These are phyloP conservation scores for Nephrotoma appendiculata DNA, from an alignment of 2,888 invertebrate genomes.

Conservation along the genomic window DNA sequence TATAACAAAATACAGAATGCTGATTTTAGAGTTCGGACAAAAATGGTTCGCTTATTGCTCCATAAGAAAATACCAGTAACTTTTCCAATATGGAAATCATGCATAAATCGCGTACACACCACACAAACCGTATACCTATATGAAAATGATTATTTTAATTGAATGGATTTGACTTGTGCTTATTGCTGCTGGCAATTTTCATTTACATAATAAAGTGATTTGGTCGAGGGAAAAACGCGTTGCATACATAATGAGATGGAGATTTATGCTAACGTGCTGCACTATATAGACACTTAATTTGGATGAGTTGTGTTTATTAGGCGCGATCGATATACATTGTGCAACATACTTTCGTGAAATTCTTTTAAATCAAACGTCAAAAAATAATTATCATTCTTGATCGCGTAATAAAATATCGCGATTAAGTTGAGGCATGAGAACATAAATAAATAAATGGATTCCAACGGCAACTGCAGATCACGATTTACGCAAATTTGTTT, in stretches of 20 bases:
- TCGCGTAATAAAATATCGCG: not conserved
- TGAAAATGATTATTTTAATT: not conserved
- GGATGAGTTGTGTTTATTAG: not conserved
- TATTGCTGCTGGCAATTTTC: not conserved
- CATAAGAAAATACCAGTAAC: not conserved
- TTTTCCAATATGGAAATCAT: not conserved
- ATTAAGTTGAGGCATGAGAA: not conserved
- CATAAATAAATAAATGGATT: not conserved
- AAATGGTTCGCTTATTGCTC: not conserved
- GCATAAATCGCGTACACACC: not conserved
- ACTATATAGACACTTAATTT: not conserved
- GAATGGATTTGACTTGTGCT: not conserved
- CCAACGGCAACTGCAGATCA: not conserved
- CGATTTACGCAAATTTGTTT: not conserved
- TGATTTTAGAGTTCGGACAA: not conserved
- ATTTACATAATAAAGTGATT: not conserved
- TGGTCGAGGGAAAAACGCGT: not conserved
- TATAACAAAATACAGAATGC: not conserved
- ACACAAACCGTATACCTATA: not conserved
- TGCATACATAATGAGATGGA: not conserved
- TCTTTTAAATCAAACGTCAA: not conserved
- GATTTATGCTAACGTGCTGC: not conserved
- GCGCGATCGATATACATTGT: not conserved
- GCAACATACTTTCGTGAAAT: not conserved
- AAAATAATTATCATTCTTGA: not conserved